Evolutionary conservation across 2,113 vertebrate species (phyloP), one percentile per base, ranked within the genome.

Genomic region (Gallinago jamesoni): DNA sequence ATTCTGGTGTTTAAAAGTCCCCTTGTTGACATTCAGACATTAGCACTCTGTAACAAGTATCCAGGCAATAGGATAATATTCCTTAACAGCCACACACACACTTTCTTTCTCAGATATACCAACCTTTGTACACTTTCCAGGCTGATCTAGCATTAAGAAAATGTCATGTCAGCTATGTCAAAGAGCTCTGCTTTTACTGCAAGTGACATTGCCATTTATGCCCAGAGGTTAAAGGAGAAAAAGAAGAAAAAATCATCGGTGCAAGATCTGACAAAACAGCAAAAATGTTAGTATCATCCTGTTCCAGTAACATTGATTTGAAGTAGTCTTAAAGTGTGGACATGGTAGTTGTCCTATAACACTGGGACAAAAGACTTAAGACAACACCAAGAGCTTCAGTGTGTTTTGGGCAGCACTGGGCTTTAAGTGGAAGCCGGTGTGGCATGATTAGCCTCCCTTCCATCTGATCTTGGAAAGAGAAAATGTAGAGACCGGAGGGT

Each of bases 131-230:
- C 5, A 11, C 33, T 84, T 96, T 90, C 25, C 62, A 94, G 33
- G 23, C 43, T 93, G 89, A 94, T 91, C 50, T 37, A 90, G 31
- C 83, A 86, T 90, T 95, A 97, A 93, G 50, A 84, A 96, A 92
- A 97, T 93, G 97, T 90, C 37, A 82, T 96, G 84, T 94, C 94
- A 95, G 56, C 30, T 75, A 3, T 84, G 63, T 93, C 91, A 93
- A 47, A 85, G n/a, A 76, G 43, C 47, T 96, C 43, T 89, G 67
- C 55, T 94, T 62, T 83, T 85, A 93, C 79, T 93, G 75, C 14
- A 79, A 80, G 48, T 50, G 82, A 87, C 67, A 80, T 45, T 96
- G 93, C 87, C 75, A 90, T 43, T 64, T 86, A 84, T 27, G 48
- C 19, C 6, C 21, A 87, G 83, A 96, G 66, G 81, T 83, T 80